Percentiles rank a stretch among this genome's conserved stretches.
These are phyloP conservation scores for Bradypus variegatus DNA, from an alignment of 2,797 vertebrate species.

Conservation along the genomic window DNA sequence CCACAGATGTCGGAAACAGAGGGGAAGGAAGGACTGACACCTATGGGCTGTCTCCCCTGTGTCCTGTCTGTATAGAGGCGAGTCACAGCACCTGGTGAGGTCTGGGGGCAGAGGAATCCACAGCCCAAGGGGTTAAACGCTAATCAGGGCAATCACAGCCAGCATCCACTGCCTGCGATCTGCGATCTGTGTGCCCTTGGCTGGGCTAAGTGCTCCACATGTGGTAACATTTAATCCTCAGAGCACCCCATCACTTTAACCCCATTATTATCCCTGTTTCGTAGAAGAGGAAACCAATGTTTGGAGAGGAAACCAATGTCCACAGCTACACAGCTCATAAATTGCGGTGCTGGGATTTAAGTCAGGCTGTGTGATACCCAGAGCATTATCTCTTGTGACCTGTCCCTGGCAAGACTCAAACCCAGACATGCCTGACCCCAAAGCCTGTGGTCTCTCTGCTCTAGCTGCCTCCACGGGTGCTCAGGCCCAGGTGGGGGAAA, in stretches of 20 bases:
- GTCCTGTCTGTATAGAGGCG: background rate
- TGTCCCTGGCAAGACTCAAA: background rate
- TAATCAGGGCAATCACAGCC: background rate
- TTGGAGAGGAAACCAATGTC: background rate
- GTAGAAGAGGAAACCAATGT: too few relatives aligned
- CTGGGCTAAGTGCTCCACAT: background rate
- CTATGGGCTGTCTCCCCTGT: background rate
- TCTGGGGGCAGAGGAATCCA: background rate
- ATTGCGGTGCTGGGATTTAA: background rate
- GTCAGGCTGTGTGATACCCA: background rate
- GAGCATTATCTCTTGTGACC: background rate
- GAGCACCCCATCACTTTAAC: background rate
- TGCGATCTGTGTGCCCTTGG: fast-evolving
- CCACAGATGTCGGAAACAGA: background rate
- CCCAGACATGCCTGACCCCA: background rate
- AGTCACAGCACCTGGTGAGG: background rate
- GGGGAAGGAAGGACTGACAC: background rate
- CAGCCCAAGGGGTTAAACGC: background rate
- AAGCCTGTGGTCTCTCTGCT: background rate
- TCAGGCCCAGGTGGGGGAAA: fast-evolving
- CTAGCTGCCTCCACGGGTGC: background rate
- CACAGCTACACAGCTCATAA: background rate
- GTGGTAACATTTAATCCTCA: background rate
- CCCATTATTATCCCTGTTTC: background rate
- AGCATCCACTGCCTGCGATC: fast-evolving